Conservation (phyloP, 2,113 vertebrate species). For the Dasyprocta punctata region DNA sequence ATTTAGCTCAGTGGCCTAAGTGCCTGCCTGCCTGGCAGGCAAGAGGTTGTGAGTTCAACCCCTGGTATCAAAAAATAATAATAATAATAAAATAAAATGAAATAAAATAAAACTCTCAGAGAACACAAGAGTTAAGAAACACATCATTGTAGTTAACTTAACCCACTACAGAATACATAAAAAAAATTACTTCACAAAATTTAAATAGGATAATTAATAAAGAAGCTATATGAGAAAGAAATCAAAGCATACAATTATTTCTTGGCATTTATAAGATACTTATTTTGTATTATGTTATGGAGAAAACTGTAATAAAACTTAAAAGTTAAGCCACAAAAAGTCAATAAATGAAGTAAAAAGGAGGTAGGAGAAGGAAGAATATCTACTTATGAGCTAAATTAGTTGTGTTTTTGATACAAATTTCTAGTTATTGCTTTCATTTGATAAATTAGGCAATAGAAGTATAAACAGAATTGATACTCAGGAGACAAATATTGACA, state of each 20-base stretch:
- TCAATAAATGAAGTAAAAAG: neutral
- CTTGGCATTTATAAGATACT: neutral
- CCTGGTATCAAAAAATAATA: too few relatives aligned
- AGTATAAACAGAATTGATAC: neutral
- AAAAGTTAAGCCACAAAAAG: neutral
- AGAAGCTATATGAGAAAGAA: neutral
- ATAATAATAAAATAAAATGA: too few relatives aligned
- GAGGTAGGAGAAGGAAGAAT: neutral
- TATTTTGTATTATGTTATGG: neutral
- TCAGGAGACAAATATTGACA: neutral
- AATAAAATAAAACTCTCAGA: neutral
- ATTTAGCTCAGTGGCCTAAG: too few relatives aligned
- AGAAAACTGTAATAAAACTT: neutral
- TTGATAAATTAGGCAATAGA: conserved; percentile 16
- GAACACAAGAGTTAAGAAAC: neutral
- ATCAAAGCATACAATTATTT: neutral
- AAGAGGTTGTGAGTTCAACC: too few relatives aligned
- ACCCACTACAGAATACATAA: neutral
- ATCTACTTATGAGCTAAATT: neutral
- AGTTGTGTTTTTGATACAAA: neutral
- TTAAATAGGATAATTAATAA: neutral
- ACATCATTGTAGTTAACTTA: neutral
- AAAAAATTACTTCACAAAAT: neutral
- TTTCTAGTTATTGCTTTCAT: conserved; percentile 12
- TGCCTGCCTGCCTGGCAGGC: too few relatives aligned